Evolutionary conservation across 2,888 invertebrate genomes (phyloP).

Genomic region (Macropis europaea): DNA sequence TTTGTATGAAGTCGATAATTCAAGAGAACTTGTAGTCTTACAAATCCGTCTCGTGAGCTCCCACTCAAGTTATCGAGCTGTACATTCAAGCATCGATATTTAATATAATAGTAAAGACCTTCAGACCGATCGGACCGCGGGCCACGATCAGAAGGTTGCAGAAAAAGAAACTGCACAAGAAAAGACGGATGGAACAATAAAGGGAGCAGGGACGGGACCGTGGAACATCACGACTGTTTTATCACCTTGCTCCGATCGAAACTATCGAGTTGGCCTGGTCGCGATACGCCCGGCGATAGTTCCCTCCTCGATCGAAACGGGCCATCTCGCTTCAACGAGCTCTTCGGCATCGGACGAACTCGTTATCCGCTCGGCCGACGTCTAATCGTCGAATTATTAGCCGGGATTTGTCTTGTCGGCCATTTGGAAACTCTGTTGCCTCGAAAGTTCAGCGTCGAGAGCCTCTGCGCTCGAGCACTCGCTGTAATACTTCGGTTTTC

Average conservation of each 20-base stretch:
- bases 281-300: constrained; percentile 54
- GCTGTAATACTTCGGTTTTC: too few relatives aligned
- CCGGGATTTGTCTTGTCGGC: constrained; percentile 33
- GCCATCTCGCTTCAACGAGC: constrained; percentile 13
- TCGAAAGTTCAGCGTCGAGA: too few relatives aligned
- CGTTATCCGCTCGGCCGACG: constrained; percentile 55
- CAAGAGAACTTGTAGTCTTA: too few relatives aligned
- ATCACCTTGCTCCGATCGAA: constrained; percentile 63
- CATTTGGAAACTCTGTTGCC: constrained; percentile 26
- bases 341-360: constrained; percentile 41
- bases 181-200: neutral
- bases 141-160: neutral
- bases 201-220: constrained; percentile 4
- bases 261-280: constrained; percentile 57
- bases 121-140: too few relatives aligned
- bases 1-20: too few relatives aligned
- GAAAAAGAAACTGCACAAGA: neutral
- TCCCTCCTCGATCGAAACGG: constrained; percentile 27
- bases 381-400: constrained; percentile 63
- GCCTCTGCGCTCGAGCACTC: too few relatives aligned
- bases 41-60: too few relatives aligned
- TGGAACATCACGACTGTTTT: constrained; percentile 60
- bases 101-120: too few relatives aligned
- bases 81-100: too few relatives aligned
- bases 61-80: too few relatives aligned